Evolutionary conservation across 2,888 invertebrate species (phyloP).

Genomic region (Oligia latruncula): DNA sequence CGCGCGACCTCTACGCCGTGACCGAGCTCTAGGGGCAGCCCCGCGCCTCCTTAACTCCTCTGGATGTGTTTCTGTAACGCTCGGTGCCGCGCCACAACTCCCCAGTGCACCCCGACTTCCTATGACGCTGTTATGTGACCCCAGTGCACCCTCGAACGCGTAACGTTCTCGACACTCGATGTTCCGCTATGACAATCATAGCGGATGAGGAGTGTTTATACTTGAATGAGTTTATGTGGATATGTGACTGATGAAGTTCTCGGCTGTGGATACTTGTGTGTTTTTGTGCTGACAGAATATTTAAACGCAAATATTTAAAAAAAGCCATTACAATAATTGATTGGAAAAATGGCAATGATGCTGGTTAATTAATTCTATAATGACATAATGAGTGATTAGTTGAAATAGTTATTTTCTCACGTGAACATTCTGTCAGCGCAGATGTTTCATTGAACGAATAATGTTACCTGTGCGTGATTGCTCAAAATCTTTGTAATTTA

Average conservation of each 20-base stretch:
- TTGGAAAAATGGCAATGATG: background rate
- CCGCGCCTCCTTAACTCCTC: constrained; percentile 55
- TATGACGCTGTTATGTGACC: constrained; percentile 46
- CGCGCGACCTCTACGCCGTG: constrained; percentile 93
- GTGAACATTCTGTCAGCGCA: constrained; percentile 47
- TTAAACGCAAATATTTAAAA: constrained; percentile 16
- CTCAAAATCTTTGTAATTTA: constrained; percentile 79
- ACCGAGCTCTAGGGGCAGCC: constrained; percentile 82
- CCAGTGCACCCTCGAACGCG: constrained; percentile 42
- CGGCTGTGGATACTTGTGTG: constrained; percentile 43
- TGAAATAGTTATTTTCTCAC: background rate
- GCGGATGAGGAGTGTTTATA: constrained; percentile 41
- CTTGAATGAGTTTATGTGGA: constrained; percentile 41
- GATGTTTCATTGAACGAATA: constrained; percentile 49
- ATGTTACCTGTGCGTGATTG: constrained; percentile 72
- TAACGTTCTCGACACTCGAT: constrained; percentile 56
- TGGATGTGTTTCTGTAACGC: constrained; percentile 50
- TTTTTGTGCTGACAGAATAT: constrained; percentile 48
- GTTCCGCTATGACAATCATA: constrained; percentile 55
- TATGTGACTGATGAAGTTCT: constrained; percentile 43
- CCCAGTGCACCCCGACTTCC: constrained; percentile 29
- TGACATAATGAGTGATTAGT: background rate
- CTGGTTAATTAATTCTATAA: constrained; percentile 2
- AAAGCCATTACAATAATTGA: constrained; percentile 6
- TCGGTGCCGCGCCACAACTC: constrained; percentile 19